Percentiles rank a stretch among this genome's conserved stretches.
Conservation (phyloP, 2,888 invertebrate genomes). For the Euzetes globulus region DNA sequence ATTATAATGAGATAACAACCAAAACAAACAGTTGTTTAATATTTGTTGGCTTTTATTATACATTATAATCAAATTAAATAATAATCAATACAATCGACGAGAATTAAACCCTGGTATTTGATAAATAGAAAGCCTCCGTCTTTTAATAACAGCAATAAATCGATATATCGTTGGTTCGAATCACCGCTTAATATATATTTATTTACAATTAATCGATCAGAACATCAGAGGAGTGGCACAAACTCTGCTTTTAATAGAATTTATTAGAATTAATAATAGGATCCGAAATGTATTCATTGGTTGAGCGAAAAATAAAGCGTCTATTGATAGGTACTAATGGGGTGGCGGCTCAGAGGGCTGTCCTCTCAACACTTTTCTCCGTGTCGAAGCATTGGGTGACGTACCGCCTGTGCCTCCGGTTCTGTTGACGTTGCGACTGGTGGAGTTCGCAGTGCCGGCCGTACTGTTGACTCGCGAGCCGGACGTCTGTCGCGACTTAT, state of each 20-base stretch:
- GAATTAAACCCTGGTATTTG: conserved; percentile 15
- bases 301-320: conserved; percentile 4
- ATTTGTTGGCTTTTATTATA: background rate
- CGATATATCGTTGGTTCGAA: background rate
- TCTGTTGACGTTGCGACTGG: conserved; percentile 35
- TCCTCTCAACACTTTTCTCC: conserved; percentile 40
- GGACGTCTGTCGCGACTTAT: conserved; percentile 13
- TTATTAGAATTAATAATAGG: background rate
- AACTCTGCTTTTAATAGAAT: background rate
- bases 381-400: conserved; percentile 36
- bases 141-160: background rate
- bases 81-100: background rate
- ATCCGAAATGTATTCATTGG: background rate
- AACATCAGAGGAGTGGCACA: background rate
- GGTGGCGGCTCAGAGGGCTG: conserved; percentile 41
- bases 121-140: conserved; percentile 22
- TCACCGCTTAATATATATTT: conserved; percentile 8
- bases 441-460: background rate
- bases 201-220: background rate
- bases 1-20: background rate
- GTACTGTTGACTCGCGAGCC: background rate
- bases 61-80: background rate
- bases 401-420: conserved; percentile 37
- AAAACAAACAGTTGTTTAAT: background rate
- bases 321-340: conserved; percentile 17